These are phyloP conservation scores for Drosophila kuntzei DNA, from an alignment of 2,888 invertebrate genomes.

Conservation along the genomic window DNA sequence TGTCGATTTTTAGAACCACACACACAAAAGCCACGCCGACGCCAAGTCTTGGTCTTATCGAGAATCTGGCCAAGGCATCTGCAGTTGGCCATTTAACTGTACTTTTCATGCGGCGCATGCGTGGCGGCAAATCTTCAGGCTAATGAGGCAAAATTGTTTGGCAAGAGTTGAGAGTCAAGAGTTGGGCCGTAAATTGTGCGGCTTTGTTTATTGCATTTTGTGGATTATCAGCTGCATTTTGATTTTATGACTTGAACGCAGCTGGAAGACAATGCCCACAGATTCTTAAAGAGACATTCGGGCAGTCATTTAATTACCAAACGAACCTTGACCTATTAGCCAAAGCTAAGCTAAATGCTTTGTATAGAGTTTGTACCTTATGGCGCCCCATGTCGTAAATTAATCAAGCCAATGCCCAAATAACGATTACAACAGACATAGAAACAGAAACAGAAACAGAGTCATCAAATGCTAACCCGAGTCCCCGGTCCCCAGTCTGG, in stretches of 20 bases:
- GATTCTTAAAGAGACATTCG: conserved; percentile 26
- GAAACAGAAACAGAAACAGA: conserved; percentile 62
- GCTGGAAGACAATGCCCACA: conserved; percentile 28
- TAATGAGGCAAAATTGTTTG: conserved; percentile 61
- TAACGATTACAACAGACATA: conserved; percentile 50
- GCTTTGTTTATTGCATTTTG: conserved; percentile 34
- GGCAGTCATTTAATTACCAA: conserved; percentile 33
- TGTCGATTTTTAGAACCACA: no score
- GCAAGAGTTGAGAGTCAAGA: conserved; percentile 17
- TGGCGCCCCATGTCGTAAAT: conserved; percentile 63
- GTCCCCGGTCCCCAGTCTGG: conserved; percentile 14
- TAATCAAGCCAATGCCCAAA: conserved; percentile 64
- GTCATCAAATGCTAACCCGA: conserved; percentile 67
- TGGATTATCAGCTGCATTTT: conserved; percentile 34
- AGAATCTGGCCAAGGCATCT: conserved; percentile 41
- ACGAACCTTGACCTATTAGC: conserved; percentile 72
- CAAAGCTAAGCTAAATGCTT: conserved; percentile 61
- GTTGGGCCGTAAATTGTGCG: conserved; percentile 27
- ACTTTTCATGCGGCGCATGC: conserved; percentile 61
- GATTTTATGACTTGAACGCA: conserved; percentile 11
- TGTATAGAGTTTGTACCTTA: conserved; percentile 62
- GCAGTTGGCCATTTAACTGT: conserved; percentile 62
- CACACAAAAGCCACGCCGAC: conserved; percentile 25
- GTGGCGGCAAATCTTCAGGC: conserved; percentile 44
- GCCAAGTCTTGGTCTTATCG: conserved; percentile 41